Evolutionary conservation across 2,113 vertebrate species (phyloP), one percentile per base, ranked within the genome.

Genomic region (Opisthocomus hoazin): DNA sequence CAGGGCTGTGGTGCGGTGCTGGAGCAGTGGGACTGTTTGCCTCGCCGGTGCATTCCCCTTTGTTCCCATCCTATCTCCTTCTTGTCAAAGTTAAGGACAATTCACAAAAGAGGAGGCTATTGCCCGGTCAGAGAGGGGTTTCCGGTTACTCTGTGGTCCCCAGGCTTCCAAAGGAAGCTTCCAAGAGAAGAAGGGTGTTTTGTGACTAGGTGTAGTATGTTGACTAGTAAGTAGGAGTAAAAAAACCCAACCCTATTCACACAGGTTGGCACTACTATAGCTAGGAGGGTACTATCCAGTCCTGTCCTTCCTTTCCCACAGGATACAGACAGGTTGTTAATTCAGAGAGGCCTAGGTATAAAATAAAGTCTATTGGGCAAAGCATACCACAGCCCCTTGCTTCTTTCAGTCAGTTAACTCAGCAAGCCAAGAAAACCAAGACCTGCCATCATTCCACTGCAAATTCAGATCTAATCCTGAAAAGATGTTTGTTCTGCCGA

Each of bases 51-150:
- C n/a, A 34, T 15, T 90, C 32, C 65, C 60, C 60, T 86, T 85
- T 80, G 68, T 92, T 87, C 53, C 36, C 30, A 54, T 39, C 30
- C 76, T 63, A 89, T 82, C 83, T 89, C 53, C 60, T 58, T 93
- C 85, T 81, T 87, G 61, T 60, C 68, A 75, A 86, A 86, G 54
- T 73, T 87, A 88, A 93, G 88, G 80, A 92, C 64, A 92, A 75
- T 84, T 83, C 79, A 90, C 79, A 54, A 37, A 71, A 73, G 60
- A 74, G 15, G 64, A 81, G 73, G 56, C 80, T 95, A 45, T 32
- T 89, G 46, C 73, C 76, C 73, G 65, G 80, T 89, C 95, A 79
- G 69, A 32, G 73, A 91, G 65, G 46, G 12, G 53, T 78, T 89
- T 93, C 68, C 2, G 1, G 30, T 71, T 78, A 11, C 61, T 57